Base-by-base conservation (phyloP, 2,113 vertebrate genomes). In the Labrus mixtus region DNA sequence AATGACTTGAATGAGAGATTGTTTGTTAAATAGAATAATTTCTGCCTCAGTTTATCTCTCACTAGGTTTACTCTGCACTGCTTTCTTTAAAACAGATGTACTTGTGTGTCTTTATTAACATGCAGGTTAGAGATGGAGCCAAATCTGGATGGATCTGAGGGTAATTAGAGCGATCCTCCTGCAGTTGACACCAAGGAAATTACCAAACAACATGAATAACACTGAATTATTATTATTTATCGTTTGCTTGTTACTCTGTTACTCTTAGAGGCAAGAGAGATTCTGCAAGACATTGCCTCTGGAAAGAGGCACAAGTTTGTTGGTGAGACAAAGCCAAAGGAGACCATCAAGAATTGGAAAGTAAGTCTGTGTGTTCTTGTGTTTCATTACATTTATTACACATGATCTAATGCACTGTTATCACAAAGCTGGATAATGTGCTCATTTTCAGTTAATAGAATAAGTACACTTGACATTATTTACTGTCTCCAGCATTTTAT, bases 271-370 rank as follows among this genome's bases (percentile, higher is more conserved):
- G 94, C 97, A 2, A 93, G 57, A 74, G 65, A 91, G 46, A 96
- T 99, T 78, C 84, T 99, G 19, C 84, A 3, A 19, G 96, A 98
- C 82, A 91, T 99, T 36, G 74, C 95, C 69, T 81, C 75, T 7
- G 94, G 98, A 4, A 88, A 95, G 13, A 92, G 99, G 0, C 98
- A 98, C 88, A 98, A 94, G 65, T 97, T 73, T 83, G 15, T 93
- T 68, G 96, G 96, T 61, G 93, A 97, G 89, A 96, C 95, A 20
- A 94, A 93, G 22, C 88, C 92, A 83, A 25, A 68, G 0, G n/a
- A 66, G 4, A 2, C 29, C 10, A 1, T 90, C 6, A 8, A 0
- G 1, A 81, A 90, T 61, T 81, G 63, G 3, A 61, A 57, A 86
- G 94, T 95, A 36, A 68, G 86, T 64, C 33, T 59, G 20, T 37